Evolutionary conservation across 2,888 invertebrate species (phyloP), one percentile per base, ranked within the genome.

Genomic region (Ptycholaimellus sp.): DNA sequence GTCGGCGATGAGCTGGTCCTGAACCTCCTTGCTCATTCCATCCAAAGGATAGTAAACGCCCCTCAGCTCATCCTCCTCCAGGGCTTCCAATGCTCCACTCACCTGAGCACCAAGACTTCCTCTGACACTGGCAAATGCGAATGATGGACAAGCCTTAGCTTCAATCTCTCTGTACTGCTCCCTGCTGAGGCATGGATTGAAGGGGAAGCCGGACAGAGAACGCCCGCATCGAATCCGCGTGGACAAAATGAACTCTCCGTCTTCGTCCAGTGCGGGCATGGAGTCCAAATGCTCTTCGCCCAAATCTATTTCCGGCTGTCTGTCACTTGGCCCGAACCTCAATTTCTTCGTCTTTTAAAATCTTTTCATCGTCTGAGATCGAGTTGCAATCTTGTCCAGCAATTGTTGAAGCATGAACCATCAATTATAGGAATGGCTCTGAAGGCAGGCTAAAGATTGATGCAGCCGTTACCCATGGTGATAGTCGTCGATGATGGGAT

Each of bases 161-260:
- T 85, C 82, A 81, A 85, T 83, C 63, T 83, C 82, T 64, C 78
- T 79, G 72, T 83, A 83, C 66, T 83, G 82, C 51, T 23, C 78
- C 68, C 87, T 83, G 42, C 80, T 82, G 46, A 90, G 65, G 69
- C 85, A 85, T 48, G 87, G 87, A 70, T 87, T 90, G 76, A 90
- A 87, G 38, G 52, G 52, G 41, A 52, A 52, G n/a, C 85, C 85
- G 57, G 68, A 64, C 35, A 81, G 58, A 21, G 50, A 52, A 59
- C 87, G 79, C 43, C 85, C 85, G 64, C 85, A 83, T 56, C 85
- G 75, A 40, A 87, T 82, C 56, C 87, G 76, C 54, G 85, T 87
- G 38, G 82, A 81, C 11, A 30, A 16, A 11, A 90, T 74, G 64
- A 68, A 81, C 61, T 82, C 71, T 3, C 69, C 49, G n/a, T 50